Evolutionary conservation across 2,113 vertebrate species (phyloP).

Genomic region (Silurus asotus): DNA sequence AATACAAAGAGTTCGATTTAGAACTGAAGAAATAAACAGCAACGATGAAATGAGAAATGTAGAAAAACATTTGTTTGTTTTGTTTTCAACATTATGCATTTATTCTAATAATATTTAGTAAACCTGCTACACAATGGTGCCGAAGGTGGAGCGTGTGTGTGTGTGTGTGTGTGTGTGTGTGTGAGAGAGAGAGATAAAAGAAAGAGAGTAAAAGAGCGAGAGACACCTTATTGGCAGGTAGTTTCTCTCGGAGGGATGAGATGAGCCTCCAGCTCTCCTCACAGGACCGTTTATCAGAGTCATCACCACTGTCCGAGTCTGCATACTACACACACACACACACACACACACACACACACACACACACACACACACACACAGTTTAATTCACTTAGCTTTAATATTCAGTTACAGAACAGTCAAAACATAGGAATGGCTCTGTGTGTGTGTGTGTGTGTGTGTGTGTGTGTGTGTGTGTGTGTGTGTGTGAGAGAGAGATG

Average conservation of each 20-base stretch:
- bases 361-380: not conserved
- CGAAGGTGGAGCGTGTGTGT: not conserved
- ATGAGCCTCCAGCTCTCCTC: slow-evolving; percentile 91
- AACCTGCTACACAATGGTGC: not conserved
- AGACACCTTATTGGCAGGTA: slow-evolving; percentile 78
- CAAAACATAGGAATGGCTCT: too few species aligned
- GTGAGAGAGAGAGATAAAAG: not conserved
- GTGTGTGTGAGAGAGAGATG: not conserved
- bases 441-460: not conserved
- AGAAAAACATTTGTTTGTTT: not conserved
- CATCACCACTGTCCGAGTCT: slow-evolving; percentile 86
- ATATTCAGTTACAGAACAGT: too few species aligned
- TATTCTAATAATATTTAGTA: too few species aligned
- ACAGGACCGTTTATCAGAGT: slow-evolving; percentile 87
- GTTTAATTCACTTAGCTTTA: too few species aligned
- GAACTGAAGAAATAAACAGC: not conserved
- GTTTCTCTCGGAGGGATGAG: slow-evolving; percentile 82
- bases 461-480: not conserved
- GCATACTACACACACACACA: slow-evolving; percentile 71
- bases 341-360: not conserved
- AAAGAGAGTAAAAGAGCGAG: not conserved
- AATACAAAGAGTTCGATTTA: too few species aligned
- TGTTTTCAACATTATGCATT: too few species aligned
- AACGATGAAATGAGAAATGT: not conserved
- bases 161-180: not conserved